Evolutionary conservation across 2,113 vertebrate species (phyloP), one percentile per base, ranked within the genome.

Genomic region (Pontoporia blainvillei): DNA sequence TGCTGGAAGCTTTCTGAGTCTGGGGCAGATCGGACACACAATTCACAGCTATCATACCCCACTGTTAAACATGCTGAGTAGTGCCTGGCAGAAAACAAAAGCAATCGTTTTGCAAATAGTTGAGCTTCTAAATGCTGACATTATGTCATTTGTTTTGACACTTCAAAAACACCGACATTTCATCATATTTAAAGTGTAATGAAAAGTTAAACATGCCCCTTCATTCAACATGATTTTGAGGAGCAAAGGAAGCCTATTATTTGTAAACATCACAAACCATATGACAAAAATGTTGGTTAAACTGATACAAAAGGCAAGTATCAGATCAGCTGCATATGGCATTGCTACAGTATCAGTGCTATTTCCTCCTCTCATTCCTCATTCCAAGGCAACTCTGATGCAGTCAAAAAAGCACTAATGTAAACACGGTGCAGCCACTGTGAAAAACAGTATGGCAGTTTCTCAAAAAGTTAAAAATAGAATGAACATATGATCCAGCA

Each of bases 61-160:
- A 71, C 71, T 31, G 23, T 5, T n/a, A 96, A 94, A 94, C 11
- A 39, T 0, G 3, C 49, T 2, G 4, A 72, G n/a, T 21, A 31
- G 52, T 88, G 82, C 94, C 7, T 71, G 85, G 92, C 82, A 78
- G 57, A 75, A 97, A 91, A 97, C 66, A 79, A 89, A 96, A 95
- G 69, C 49, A 81, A 62, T 87, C 3, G 12, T 71, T 75, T 79
- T 86, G 39, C 29, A 90, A 57, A 67, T 13, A 78, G 61, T 57
- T 66, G 71, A 87, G 31, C 57, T 92, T 86, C 87, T 97, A 96
- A 93, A 97, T 66, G 93, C 20, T 98, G 97, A 96, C 90, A 76
- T 95, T 95, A 17, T 82, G 96, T 90, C 41, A 49, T 98, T 98
- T 98, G 85, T 5, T 98, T 88, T 83, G 89, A 97, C 95, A 97